These are phyloP conservation scores for Anolis apletophallus DNA, from an alignment of 2,797 vertebrate species.

Conservation along the genomic window DNA sequence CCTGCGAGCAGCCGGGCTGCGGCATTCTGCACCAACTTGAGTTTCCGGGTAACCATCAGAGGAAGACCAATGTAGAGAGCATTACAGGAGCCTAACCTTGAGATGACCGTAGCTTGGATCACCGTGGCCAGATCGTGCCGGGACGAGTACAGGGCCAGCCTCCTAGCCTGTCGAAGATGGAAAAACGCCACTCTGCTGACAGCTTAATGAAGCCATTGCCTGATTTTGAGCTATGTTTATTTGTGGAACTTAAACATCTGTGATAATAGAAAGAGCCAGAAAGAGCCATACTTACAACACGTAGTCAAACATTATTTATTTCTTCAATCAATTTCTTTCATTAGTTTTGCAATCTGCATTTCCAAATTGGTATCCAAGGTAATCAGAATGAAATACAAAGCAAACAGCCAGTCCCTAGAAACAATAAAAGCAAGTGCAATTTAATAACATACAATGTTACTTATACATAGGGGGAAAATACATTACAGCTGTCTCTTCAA, in stretches of 20 bases:
- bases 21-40: too few species aligned
- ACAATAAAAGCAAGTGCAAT: background rate
- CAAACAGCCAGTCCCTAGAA: conserved; percentile 6
- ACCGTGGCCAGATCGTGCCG: too few species aligned
- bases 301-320: background rate
- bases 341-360: background rate
- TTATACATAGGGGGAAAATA: background rate
- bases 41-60: too few species aligned
- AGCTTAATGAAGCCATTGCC: background rate
- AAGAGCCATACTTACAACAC: background rate
- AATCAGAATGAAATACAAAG: background rate
- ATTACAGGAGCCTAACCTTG: too few species aligned
- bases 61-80: too few species aligned
- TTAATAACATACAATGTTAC: background rate
- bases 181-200: too few species aligned
- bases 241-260: background rate
- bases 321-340: background rate
- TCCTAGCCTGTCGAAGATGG: too few species aligned
- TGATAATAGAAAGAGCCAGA: background rate
- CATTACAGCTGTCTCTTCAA: too few species aligned
- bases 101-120: too few species aligned
- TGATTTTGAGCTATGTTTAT: background rate
- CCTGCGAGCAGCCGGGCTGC: too few species aligned
- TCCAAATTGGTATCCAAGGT: background rate
- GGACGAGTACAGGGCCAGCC: too few species aligned